phyloP scores from a whole-genome alignment of 2,113 vertebrate genomes.

The Cinclus mexicanus region DNA sequence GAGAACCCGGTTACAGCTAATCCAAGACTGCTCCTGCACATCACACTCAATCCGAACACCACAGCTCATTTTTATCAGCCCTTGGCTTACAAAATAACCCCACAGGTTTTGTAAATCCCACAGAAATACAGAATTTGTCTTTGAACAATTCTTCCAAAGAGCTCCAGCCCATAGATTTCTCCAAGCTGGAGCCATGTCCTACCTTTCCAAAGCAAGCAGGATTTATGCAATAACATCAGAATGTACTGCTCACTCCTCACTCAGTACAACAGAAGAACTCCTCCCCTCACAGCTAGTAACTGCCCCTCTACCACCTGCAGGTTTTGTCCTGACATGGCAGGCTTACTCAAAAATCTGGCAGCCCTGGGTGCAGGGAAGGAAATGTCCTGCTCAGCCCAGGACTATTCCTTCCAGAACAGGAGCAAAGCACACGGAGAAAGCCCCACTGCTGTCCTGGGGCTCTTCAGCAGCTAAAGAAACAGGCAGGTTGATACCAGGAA shows the following conservation, averaged over 20 bases:
- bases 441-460: neutral
- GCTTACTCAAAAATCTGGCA: neutral
- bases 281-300: neutral
- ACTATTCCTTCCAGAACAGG: neutral
- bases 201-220: neutral
- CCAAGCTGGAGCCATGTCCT: neutral
- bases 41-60: neutral
- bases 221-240: neutral
- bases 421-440: neutral
- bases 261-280: neutral
- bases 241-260: neutral
- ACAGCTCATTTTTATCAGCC: neutral
- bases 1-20: neutral
- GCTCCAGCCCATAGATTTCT: rapidly evolving
- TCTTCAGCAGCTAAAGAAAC: neutral
- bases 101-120: neutral
- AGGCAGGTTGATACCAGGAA: neutral
- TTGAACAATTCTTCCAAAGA: neutral
- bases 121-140: neutral
- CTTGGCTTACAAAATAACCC: neutral
- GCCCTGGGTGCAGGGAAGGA: neutral
- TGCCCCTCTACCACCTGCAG: neutral
- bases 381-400: neutral
- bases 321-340: neutral
- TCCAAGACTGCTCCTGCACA: neutral